These are phyloP conservation scores for Polyergus mexicanus DNA, from an alignment of 1,140 invertebrate genomes.

Conservation along the genomic window DNA sequence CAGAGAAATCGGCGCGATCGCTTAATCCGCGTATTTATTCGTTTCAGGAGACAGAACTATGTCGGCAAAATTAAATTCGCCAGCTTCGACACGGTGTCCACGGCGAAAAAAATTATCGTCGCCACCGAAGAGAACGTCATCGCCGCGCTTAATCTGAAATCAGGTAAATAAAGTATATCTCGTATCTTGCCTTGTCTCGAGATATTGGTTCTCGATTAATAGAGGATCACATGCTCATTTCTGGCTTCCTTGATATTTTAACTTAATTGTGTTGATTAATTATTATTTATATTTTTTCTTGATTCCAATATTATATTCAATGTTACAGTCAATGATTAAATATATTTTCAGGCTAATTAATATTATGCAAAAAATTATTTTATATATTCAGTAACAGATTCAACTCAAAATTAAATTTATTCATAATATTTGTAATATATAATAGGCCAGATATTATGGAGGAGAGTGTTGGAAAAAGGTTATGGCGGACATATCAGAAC, in stretches of 20 bases:
- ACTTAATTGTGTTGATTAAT: no score
- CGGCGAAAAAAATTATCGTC: slow-evolving; percentile 93
- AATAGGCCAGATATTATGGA: slow-evolving; percentile 92
- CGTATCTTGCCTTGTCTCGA: not conserved
- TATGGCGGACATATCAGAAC: slow-evolving; percentile 83
- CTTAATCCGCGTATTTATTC: not conserved
- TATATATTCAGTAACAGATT: no score
- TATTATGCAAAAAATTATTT: not conserved
- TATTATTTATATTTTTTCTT: no score
- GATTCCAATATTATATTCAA: no score
- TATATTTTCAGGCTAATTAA: not conserved
- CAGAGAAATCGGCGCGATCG: not conserved
- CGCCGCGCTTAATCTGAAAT: slow-evolving; percentile 93
- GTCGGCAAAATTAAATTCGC: slow-evolving; percentile 94
- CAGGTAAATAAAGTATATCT: slow-evolving; percentile 87
- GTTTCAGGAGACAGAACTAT: slow-evolving; percentile 93
- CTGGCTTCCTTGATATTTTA: no score
- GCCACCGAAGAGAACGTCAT: slow-evolving; percentile 96
- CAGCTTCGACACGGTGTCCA: slow-evolving; percentile 92
- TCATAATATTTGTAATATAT: slow-evolving; percentile 7
- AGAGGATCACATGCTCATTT: no score
- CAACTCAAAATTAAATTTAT: not conserved
- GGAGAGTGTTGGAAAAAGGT: slow-evolving; percentile 91
- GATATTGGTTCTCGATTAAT: not conserved
- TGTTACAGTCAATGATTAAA: no score